phyloP scores from a whole-genome alignment of 2,113 vertebrate species.

The Pheucticus melanocephalus region DNA sequence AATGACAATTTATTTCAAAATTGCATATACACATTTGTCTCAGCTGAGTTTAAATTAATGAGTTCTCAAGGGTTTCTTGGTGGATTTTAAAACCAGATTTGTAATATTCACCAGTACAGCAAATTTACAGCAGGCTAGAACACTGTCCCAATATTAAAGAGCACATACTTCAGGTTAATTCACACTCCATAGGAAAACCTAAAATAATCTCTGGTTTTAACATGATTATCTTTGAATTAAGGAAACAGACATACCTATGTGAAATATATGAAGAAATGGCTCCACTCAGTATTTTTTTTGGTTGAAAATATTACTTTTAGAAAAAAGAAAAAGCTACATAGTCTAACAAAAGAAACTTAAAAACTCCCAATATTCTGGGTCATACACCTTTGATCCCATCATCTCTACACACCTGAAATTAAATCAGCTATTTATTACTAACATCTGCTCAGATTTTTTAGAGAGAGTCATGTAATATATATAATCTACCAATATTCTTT shows the following conservation, averaged over 20 bases:
- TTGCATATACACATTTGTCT: background rate
- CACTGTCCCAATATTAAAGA: background rate
- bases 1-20: background rate
- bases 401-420: background rate
- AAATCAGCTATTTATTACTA: background rate
- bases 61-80: background rate
- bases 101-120: background rate
- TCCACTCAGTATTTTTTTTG: background rate
- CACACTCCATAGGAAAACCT: background rate
- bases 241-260: background rate
- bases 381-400: background rate
- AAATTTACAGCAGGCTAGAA: background rate
- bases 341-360: background rate
- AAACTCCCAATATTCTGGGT: fast-evolving
- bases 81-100: background rate
- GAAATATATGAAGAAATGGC: background rate
- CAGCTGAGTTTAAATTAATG: background rate
- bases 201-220: background rate
- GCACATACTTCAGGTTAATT: background rate
- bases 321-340: background rate
- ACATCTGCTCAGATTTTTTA: background rate
- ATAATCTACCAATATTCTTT: background rate
- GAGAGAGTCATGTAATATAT: background rate
- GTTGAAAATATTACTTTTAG: background rate
- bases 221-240: background rate